Base-by-base conservation (phyloP, 2,888 invertebrate genomes). In the Idaea biselata region DNA sequence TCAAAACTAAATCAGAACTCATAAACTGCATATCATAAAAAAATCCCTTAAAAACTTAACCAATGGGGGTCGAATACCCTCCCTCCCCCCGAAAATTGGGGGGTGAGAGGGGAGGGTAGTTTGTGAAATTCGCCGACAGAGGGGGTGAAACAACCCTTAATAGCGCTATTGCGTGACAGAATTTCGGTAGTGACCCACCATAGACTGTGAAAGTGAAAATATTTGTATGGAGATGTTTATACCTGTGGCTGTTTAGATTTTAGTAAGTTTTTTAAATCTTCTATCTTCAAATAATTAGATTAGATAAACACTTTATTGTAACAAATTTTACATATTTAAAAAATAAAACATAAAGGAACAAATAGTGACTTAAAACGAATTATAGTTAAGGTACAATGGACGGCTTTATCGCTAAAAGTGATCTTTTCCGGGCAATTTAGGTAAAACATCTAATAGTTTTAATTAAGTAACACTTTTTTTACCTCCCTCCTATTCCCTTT, bases 121-220 rank as follows among this genome's bases (percentile, higher is more conserved):
- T 88, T 88, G 84, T 88, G 82, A 90, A 91, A 89, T 90, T 92
- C 82, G 89, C 90, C 87, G 88, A 81, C 83, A 75, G 73, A 69
- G 66, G 58, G 72, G 67, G 61, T 61, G 75, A 80, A 85, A 87
- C 89, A 84, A 87, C 87, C 89, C 90, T 83, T 93, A 93, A 93
- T 93, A 91, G 93, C 84, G 79, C 85, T 75, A 91, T 93, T 84
- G 93, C 93, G 93, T 93, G 93, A 89, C 91, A 88, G 87, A 88
- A 90, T 91, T 91, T 91, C 88, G 91, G 88, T 91, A 91, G 88
- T 91, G 91, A 91, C 91, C 91, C 86, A 83, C 80, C 82, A 83
- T 84, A 80, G 80, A 83, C 83, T 80, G 86, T 86, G 91, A 92
- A 91, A 92, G 91, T 92, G 91, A 92, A 91, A 91, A 88, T 88